Conservation (phyloP, 2,888 invertebrate species). For the Lordiphosa fenestrarum region DNA sequence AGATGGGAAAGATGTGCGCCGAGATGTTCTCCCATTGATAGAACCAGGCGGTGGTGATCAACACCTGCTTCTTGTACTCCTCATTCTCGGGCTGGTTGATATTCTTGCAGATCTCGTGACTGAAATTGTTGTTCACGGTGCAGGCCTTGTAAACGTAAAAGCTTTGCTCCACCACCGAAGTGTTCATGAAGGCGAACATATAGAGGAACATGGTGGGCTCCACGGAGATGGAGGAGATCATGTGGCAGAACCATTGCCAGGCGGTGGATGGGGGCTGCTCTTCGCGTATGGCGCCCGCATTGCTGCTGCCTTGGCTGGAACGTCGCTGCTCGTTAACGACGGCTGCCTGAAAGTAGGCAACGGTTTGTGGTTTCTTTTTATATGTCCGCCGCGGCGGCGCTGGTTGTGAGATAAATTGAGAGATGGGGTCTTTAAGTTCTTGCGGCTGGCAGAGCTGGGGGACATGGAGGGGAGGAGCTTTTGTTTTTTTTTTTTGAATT, state of each 20-base stretch:
- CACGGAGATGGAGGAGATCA: constrained; percentile 83
- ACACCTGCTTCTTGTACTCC: constrained; percentile 83
- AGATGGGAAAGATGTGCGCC: constrained; percentile 87
- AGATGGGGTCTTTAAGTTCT: no score
- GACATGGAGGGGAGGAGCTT: no score
- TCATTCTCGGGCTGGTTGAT: constrained; percentile 83
- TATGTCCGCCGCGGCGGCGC: not conserved
- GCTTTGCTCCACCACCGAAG: constrained; percentile 89
- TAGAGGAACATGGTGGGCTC: constrained; percentile 94
- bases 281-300: not conserved
- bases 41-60: constrained; percentile 89
- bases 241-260: constrained; percentile 23
- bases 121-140: constrained; percentile 86
- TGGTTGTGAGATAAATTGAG: not conserved
- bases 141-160: constrained; percentile 90
- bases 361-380: not conserved
- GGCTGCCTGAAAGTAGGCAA: constrained; percentile 62
- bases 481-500: no score
- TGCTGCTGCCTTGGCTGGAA: constrained; percentile 42
- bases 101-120: constrained; percentile 85
- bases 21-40: constrained; percentile 90
- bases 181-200: constrained; percentile 93
- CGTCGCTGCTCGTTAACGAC: constrained; percentile 32
- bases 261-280: not conserved
- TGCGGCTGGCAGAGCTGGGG: no score